Evolutionary conservation across 2,113 vertebrate genomes (phyloP).

Genomic region (Lycaon pictus): DNA sequence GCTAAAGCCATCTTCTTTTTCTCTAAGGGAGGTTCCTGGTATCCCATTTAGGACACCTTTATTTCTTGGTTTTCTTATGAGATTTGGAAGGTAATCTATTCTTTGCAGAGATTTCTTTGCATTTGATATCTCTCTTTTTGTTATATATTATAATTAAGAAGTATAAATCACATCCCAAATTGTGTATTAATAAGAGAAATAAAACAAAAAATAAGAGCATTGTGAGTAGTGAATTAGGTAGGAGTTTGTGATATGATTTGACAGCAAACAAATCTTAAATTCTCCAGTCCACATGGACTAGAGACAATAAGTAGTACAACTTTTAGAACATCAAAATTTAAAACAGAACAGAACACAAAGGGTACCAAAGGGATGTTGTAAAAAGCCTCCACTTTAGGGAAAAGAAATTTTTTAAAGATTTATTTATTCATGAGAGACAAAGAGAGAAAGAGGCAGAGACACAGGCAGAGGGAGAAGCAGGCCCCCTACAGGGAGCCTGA

Average conservation of each 20-base stretch:
- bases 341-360: background rate
- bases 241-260: background rate
- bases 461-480: too few relatives aligned
- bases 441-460: too few relatives aligned
- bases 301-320: background rate
- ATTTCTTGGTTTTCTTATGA: background rate
- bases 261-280: background rate
- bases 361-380: background rate
- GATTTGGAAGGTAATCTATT: background rate
- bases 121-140: slow-evolving; percentile 9
- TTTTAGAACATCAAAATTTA: slow-evolving; percentile 28
- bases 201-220: background rate
- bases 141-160: background rate
- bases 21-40: background rate
- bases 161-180: background rate
- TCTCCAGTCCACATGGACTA: background rate
- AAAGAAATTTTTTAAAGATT: background rate
- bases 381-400: background rate
- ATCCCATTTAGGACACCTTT: slow-evolving; percentile 7
- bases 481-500: too few relatives aligned
- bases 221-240: slow-evolving; percentile 1
- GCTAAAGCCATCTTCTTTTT: background rate
- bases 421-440: too few relatives aligned
- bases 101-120: background rate
- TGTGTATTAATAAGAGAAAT: background rate